Base-by-base conservation (phyloP, 2,113 vertebrate genomes). In the Phrynosoma blainvillii region DNA sequence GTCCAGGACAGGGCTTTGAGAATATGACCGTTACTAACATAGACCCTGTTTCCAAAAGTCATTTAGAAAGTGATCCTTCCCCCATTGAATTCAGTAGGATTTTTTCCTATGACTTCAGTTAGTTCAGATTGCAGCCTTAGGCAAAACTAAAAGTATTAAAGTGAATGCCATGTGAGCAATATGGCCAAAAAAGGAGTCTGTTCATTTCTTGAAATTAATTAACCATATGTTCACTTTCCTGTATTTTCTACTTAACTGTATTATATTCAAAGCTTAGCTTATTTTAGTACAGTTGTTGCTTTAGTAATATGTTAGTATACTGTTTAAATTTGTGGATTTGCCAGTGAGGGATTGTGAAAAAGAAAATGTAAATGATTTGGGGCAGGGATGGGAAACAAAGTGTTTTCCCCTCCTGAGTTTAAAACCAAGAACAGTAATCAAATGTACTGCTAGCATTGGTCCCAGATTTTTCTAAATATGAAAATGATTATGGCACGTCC, bases 81-180 rank as follows among this genome's bases (percentile, higher is more conserved):
- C 36, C 32, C 52, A 59, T 59, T 73, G 66, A 80, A 32, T 80
- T 71, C 70, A 62, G 36, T 65, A n/a, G 52, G n/a, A 12, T 82
- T 66, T 82, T 76, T 87, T 32, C 70, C 86, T 81, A 47, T 87
- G 54, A 82, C 56, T 82, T 87, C 40, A 82, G 36, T 65, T 76
- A 54, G 40, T 52, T 66, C 23, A 52, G 42, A 82, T 66, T 76
- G 54, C 36, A 82, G 71, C 79, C 56, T 75, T 66, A 76, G 32
- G 79, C 86, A 76, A 76, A 12, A 42, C 59, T 87, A 18, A 47
- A 74, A 74, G 66, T 82, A 66, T 65, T 75, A 76, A 27, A 10
- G 25, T 77, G 59, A 66, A 12, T 47, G 9, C 56, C 40, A 52
- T 74, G 12, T 82, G 36, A 87, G 42, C 82, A 87, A 87, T 82